Conservation (phyloP, 2,888 invertebrate species). For the Eutolmus rufibarbis region DNA sequence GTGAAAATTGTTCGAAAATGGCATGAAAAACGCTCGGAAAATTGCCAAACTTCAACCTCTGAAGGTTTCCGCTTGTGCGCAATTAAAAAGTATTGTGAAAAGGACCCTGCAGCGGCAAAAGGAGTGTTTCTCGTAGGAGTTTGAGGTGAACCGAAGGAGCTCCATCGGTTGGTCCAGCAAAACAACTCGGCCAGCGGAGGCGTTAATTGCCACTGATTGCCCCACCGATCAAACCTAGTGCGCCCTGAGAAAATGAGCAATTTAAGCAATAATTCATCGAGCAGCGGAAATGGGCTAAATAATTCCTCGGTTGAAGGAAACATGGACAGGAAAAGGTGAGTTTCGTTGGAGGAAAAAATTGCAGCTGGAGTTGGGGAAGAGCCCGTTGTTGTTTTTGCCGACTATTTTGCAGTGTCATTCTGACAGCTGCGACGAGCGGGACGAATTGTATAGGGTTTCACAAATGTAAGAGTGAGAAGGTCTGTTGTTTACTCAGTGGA, state of each 20-base stretch:
- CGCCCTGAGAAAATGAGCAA: constrained; percentile 61
- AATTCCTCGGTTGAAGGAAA: constrained; percentile 61
- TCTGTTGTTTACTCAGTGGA: not conserved
- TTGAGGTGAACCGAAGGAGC: not conserved
- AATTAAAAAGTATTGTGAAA: not conserved
- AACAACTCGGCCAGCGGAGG: constrained; percentile 30
- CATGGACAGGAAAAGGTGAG: constrained; percentile 58
- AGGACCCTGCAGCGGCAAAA: not conserved
- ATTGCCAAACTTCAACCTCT: not conserved
- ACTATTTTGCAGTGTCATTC: constrained; percentile 23
- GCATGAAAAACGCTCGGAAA: not conserved
- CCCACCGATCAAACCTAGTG: constrained; percentile 57
- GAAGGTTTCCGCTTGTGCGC: not conserved
- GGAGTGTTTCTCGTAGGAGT: not conserved
- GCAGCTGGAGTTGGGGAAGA: not conserved
- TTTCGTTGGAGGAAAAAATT: not conserved
- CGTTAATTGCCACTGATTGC: constrained; percentile 63
- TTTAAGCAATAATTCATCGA: constrained; percentile 49
- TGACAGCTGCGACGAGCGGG: not conserved
- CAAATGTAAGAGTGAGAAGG: not conserved
- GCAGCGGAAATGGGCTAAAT: constrained; percentile 50
- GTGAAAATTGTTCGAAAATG: not conserved
- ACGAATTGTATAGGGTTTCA: not conserved
- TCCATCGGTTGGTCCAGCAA: not conserved
- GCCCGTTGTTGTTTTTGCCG: not conserved